Conservation (phyloP, 1,140 invertebrate species). For the Drosophila kurseongensis region DNA sequence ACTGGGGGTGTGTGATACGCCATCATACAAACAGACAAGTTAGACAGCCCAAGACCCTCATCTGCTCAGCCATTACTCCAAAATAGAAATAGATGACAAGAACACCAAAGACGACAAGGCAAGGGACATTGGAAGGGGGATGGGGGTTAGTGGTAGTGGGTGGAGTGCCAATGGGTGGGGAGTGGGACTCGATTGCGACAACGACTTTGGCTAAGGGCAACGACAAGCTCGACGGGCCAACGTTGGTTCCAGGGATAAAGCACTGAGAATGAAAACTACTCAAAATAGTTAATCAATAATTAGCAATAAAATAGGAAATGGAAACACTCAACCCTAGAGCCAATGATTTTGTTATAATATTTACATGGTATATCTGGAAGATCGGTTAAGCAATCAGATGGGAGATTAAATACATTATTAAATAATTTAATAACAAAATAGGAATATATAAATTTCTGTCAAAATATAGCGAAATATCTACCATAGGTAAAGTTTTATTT, state of each 20-base stretch:
- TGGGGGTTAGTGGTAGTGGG: neutral
- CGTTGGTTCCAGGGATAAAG: slow-evolving; percentile 40
- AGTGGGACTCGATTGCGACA: slow-evolving; percentile 44
- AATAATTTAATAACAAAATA: too few species aligned
- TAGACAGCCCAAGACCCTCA: slow-evolving; percentile 81
- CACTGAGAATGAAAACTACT: slow-evolving; percentile 42
- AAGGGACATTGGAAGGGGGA: slow-evolving; percentile 19
- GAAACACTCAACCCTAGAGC: too few species aligned
- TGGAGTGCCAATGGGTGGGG: slow-evolving; percentile 5
- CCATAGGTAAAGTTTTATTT: too few species aligned
- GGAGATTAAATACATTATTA: too few species aligned
- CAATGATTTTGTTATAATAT: too few species aligned
- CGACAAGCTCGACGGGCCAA: slow-evolving; percentile 65
- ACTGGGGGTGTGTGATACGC: slow-evolving; percentile 26
- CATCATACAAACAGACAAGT: slow-evolving; percentile 82
- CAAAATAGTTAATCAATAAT: neutral
- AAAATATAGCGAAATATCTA: too few species aligned
- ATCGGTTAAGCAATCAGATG: too few species aligned
- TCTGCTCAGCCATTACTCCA: slow-evolving; percentile 77
- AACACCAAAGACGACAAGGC: slow-evolving; percentile 76
- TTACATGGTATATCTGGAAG: too few species aligned
- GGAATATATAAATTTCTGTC: too few species aligned
- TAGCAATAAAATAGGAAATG: too few species aligned
- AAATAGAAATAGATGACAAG: slow-evolving; percentile 83
- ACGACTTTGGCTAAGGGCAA: slow-evolving; percentile 80